A percentile compares a stretch with the other conserved stretches of the same genome.
These are phyloP conservation scores for Oligia strigilis DNA, from an alignment of 2,888 invertebrate species.

Conservation along the genomic window DNA sequence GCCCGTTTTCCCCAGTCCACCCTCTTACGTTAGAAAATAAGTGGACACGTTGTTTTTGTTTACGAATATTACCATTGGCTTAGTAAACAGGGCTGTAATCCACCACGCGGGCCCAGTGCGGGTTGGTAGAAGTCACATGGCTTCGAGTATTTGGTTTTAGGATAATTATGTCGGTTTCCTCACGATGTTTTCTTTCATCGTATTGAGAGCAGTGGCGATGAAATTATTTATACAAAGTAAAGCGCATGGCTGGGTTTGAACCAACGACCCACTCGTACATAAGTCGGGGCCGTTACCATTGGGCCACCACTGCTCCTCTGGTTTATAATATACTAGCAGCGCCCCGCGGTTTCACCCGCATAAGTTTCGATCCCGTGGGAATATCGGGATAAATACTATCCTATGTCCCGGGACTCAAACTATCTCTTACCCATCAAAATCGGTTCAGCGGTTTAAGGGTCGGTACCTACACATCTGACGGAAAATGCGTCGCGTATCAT, in stretches of 20 bases:
- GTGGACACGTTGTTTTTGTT: slow-evolving; percentile 39
- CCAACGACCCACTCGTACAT: neutral
- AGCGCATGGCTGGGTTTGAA: neutral
- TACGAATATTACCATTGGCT: slow-evolving; percentile 3
- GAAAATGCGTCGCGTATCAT: no score
- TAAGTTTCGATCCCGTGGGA: no score
- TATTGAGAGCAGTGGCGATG: neutral
- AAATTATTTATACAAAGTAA: neutral
- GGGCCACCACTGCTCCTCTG: neutral
- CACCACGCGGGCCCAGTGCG: neutral
- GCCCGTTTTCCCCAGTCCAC: slow-evolving; percentile 47
- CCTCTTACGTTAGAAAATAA: slow-evolving; percentile 48
- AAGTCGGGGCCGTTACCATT: no score
- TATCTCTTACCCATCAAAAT: no score
- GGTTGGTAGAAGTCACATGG: neutral
- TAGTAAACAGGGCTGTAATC: neutral
- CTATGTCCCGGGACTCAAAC: no score
- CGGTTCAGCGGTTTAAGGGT: no score
- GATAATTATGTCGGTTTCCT: neutral
- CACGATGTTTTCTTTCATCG: neutral
- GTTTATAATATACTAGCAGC: neutral
- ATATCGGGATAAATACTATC: no score
- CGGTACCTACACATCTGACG: no score
- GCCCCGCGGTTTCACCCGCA: no score
- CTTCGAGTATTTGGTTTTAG: neutral